Evolutionary conservation across 1,140 invertebrate species (phyloP).

Genomic region (Zaprionus gabonicus): DNA sequence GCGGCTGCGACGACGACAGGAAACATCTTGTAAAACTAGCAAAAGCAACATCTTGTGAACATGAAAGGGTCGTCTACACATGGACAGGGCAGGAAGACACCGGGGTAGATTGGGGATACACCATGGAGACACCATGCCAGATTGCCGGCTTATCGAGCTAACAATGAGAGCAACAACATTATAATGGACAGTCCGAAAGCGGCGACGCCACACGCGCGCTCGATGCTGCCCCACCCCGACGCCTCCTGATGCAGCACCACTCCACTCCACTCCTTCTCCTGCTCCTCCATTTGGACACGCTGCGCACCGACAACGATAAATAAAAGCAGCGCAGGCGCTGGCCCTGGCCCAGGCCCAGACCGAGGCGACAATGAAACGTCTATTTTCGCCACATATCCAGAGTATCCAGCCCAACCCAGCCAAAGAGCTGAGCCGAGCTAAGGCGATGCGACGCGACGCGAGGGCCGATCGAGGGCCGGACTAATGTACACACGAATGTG

Average conservation of each 20-base stretch:
- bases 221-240: conserved; percentile 20
- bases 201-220: conserved; percentile 69
- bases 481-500: conserved; percentile 82
- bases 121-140: conserved; percentile 37
- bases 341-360: conserved; percentile 17
- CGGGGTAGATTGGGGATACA: not conserved
- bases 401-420: conserved; percentile 27
- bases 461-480: conserved; percentile 62
- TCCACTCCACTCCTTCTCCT: conserved; percentile 25
- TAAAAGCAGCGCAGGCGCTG: conserved; percentile 69
- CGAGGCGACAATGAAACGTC: conserved; percentile 83
- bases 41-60: conserved; percentile 82
- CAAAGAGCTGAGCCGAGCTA: not conserved
- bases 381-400: conserved; percentile 74
- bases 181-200: conserved; percentile 75
- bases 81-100: conserved; percentile 18
- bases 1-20: conserved; percentile 81
- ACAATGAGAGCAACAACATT: conserved; percentile 82
- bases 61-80: conserved; percentile 69
- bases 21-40: conserved; percentile 84
- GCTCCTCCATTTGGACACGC: conserved; percentile 69
- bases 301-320: conserved; percentile 76
- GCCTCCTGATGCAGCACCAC: conserved; percentile 1
- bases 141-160: conserved; percentile 67
- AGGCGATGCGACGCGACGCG: conserved; percentile 26